These are phyloP conservation scores for Drosophila virilis DNA, from an alignment of 1,140 invertebrate species.

Conservation along the genomic window DNA sequence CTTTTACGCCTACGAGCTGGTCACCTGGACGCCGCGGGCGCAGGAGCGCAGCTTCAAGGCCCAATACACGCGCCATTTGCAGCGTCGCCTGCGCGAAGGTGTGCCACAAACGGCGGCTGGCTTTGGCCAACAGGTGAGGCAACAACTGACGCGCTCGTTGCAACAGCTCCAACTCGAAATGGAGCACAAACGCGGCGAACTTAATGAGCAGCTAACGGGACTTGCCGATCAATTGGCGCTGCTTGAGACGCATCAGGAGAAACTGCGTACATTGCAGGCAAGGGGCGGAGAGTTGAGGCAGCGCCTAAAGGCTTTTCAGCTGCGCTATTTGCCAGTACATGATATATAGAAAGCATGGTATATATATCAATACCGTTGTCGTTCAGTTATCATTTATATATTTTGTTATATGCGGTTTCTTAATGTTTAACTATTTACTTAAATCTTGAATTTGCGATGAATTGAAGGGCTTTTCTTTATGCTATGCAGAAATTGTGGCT, in stretches of 20 bases:
- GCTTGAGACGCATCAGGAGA: slow-evolving; percentile 3
- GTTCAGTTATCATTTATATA: no score
- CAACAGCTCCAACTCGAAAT: neutral
- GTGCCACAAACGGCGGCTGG: slow-evolving; percentile 98
- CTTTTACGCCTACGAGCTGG: slow-evolving; percentile 96
- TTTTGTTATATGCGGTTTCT: no score
- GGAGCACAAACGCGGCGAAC: slow-evolving; percentile 3
- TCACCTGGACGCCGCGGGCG: slow-evolving; percentile 98
- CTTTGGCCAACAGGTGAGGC: slow-evolving; percentile 95
- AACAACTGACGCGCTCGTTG: slow-evolving; percentile 40
- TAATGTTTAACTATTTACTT: no score
- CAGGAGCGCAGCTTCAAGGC: slow-evolving; percentile 97
- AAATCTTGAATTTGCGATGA: no score
- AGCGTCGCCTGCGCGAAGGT: slow-evolving; percentile 93
- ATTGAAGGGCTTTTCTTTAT: neutral
- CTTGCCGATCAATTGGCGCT: neutral
- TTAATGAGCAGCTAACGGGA: neutral
- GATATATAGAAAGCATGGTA: neutral
- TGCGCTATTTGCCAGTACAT: slow-evolving; percentile 27
- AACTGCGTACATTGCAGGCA: slow-evolving; percentile 19
- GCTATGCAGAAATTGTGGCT: no score
- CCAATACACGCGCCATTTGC: slow-evolving; percentile 98
- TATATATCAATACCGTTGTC: neutral
- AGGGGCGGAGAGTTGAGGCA: slow-evolving; percentile 18
- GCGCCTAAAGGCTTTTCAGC: slow-evolving; percentile 41